phyloP scores from a whole-genome alignment of 2,797 vertebrate genomes.

The Rhincodon typus region DNA sequence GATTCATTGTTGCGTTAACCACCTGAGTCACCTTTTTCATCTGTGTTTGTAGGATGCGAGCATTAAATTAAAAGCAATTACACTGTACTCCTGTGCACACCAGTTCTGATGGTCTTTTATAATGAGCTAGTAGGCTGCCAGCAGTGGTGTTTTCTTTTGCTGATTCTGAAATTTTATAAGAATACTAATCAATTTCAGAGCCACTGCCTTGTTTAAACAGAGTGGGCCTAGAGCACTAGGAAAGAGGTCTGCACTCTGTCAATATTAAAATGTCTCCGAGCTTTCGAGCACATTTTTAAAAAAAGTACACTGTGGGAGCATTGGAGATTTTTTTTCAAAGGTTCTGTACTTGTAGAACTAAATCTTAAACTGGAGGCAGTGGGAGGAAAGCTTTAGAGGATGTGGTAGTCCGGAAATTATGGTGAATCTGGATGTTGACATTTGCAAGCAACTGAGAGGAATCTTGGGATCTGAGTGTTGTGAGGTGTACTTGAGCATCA shows the following conservation, averaged over 20 bases:
- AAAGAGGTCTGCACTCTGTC: neutral
- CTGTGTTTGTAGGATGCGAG: neutral
- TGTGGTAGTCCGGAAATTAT: neutral
- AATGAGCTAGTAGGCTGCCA: neutral
- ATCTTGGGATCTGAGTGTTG: neutral
- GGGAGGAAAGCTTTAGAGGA: neutral
- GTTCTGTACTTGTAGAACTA: too few relatives aligned
- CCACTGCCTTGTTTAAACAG: neutral
- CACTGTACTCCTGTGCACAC: neutral
- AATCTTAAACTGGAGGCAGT: neutral
- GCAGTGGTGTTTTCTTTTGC: neutral
- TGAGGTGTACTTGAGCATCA: too few relatives aligned
- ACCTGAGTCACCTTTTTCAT: constrained; percentile 34
- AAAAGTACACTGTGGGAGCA: neutral
- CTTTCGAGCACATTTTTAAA: neutral
- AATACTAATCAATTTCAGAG: neutral
- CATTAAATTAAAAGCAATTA: neutral
- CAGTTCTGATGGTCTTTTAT: neutral
- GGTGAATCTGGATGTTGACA: neutral
- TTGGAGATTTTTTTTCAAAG: neutral
- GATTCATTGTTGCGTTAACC: constrained; percentile 24
- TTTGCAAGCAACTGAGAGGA: neutral
- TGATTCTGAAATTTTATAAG: neutral
- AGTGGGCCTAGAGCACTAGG: neutral
- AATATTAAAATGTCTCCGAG: neutral